Evolutionary conservation across 2,113 vertebrate genomes (phyloP).

Genomic region (Sapajus apella): DNA sequence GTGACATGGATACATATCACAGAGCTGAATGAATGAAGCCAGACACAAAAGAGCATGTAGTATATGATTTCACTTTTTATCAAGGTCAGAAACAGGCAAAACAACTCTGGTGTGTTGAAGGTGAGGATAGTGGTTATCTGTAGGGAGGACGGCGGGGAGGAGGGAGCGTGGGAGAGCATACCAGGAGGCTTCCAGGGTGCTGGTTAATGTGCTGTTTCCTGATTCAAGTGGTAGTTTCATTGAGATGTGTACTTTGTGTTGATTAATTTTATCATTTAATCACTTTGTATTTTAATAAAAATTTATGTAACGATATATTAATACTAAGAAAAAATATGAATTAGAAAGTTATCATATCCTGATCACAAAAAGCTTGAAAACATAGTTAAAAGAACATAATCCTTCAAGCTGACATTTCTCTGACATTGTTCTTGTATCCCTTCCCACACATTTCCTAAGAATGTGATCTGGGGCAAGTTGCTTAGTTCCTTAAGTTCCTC

Average conservation of each 20-base stretch:
- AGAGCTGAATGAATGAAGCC: background rate
- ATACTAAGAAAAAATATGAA: background rate
- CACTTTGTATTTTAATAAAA: background rate
- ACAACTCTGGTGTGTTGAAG: background rate
- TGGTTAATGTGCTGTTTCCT: background rate
- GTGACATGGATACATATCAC: background rate
- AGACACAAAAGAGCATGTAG: background rate
- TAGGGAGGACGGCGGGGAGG: background rate
- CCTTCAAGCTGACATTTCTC: background rate
- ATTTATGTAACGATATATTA: background rate
- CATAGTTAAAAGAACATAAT: background rate
- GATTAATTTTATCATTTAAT: background rate
- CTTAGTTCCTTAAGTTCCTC: background rate
- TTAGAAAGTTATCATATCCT: background rate
- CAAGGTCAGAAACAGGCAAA: background rate
- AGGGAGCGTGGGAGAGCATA: background rate
- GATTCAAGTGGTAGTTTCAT: background rate
- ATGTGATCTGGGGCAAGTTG: background rate
- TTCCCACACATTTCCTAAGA: background rate
- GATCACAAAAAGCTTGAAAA: background rate
- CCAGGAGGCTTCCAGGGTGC: background rate
- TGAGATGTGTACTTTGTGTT: background rate
- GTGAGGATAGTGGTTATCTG: background rate
- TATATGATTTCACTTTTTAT: background rate
- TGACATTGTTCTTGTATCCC: background rate